Conservation (phyloP, 2,888 invertebrate genomes). For the Euphydryas editha region DNA sequence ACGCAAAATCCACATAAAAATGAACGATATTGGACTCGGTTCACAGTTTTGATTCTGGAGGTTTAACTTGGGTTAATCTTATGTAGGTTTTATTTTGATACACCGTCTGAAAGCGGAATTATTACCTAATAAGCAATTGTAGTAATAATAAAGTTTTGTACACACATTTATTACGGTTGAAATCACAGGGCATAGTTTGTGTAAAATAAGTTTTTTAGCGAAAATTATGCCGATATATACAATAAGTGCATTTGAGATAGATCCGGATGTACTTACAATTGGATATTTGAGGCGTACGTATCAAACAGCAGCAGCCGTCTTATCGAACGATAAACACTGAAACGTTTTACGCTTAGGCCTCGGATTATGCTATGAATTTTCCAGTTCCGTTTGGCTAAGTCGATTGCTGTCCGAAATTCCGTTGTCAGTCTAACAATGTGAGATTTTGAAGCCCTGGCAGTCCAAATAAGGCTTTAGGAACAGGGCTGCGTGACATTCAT, state of each 20-base stretch:
- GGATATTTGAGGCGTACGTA: background rate
- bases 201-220: too few species aligned
- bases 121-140: too few species aligned
- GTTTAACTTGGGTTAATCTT: too few species aligned
- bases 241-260: background rate
- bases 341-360: constrained; percentile 8
- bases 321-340: constrained; percentile 7
- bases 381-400: constrained; percentile 15
- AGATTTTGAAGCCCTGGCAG: constrained; percentile 27
- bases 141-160: too few species aligned
- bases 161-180: too few species aligned
- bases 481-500: constrained; percentile 18
- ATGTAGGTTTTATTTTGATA: too few species aligned
- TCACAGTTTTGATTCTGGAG: too few species aligned
- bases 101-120: too few species aligned
- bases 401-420: constrained; percentile 31
- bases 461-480: constrained; percentile 14
- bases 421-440: constrained; percentile 27
- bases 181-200: too few species aligned
- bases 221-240: too few species aligned
- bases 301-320: background rate
- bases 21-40: too few species aligned
- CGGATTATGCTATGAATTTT: constrained; percentile 20
- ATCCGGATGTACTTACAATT: background rate
- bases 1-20: too few species aligned